Percentiles rank a stretch among this genome's conserved stretches.
Evolutionary conservation across 2,113 vertebrate genomes (phyloP).

Genomic region (Leptobrachium ailaonicum): DNA sequence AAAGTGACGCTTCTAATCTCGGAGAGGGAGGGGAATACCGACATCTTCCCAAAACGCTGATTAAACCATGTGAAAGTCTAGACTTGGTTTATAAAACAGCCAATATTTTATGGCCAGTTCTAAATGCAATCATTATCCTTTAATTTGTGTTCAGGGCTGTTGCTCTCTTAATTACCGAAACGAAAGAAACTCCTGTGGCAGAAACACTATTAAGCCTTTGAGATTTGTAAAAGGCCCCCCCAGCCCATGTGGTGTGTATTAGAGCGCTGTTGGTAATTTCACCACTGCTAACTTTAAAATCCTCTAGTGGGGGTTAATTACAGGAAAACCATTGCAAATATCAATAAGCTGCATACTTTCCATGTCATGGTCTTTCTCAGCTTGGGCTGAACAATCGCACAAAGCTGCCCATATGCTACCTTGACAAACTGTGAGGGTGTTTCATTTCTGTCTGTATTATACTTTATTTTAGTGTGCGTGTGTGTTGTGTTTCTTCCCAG

Average conservation of each 20-base stretch:
- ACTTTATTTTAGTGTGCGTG: no score
- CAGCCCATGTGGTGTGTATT: constrained; percentile 94
- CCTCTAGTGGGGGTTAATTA: constrained; percentile 99
- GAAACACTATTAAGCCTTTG: constrained; percentile 62
- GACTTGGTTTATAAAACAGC: constrained; percentile 44
- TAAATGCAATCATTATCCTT: constrained; percentile 60
- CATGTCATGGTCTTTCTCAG: constrained; percentile 87
- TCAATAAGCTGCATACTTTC: constrained; percentile 93
- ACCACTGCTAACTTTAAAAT: constrained; percentile 96
- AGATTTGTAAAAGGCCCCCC: constrained; percentile 66
- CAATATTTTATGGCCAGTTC: constrained; percentile 49
- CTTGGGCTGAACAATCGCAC: constrained; percentile 74
- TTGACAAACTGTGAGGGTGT: constrained; percentile 39
- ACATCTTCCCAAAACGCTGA: constrained; percentile 49
- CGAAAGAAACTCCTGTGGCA: constrained; percentile 56
- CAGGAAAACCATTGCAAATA: constrained; percentile 99
- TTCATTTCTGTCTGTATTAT: constrained; percentile 7
- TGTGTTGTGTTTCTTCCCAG: no score
- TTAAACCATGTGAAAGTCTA: constrained; percentile 39
- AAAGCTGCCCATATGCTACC: constrained; percentile 56
- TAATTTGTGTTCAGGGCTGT: constrained; percentile 62
- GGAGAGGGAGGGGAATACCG: constrained; percentile 14
- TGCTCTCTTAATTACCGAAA: constrained; percentile 63
- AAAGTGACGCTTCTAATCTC: constrained; percentile 14
- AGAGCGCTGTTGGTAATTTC: constrained; percentile 98